Conservation (phyloP, 1,140 invertebrate species). For the Orchesella cincta region DNA sequence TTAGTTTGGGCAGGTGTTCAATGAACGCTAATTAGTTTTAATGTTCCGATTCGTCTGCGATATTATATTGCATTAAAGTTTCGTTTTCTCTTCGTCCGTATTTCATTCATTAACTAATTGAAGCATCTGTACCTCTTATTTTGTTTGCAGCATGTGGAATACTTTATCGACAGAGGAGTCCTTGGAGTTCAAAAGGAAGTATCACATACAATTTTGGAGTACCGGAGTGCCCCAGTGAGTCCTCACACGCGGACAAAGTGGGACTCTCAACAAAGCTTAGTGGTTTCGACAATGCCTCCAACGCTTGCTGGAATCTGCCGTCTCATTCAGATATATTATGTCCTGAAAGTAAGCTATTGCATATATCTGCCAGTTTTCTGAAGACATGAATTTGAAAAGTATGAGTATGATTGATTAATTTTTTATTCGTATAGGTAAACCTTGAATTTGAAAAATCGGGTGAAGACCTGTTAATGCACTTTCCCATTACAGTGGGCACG, state of each 20-base stretch:
- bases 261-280: slow-evolving; percentile 68
- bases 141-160: slow-evolving; percentile 73
- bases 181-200: slow-evolving; percentile 72
- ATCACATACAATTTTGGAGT: slow-evolving; percentile 72
- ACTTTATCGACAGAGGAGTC: slow-evolving; percentile 76
- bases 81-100: background rate
- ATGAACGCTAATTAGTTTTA: no score
- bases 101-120: no score
- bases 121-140: no score
- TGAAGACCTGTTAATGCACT: slow-evolving; percentile 74
- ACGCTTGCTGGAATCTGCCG: slow-evolving; percentile 73
- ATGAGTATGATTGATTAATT: slow-evolving; percentile 16
- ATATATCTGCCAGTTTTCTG: background rate
- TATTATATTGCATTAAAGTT: no score
- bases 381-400: background rate
- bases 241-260: slow-evolving; percentile 66
- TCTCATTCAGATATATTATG: slow-evolving; percentile 77
- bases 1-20: no score
- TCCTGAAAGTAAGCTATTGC: slow-evolving; percentile 67
- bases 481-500: slow-evolving; percentile 78
- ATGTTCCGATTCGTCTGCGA: no score
- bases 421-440: slow-evolving; percentile 62
- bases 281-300: slow-evolving; percentile 78
- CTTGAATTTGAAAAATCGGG: slow-evolving; percentile 71
- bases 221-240: slow-evolving; percentile 66